Percentiles rank a stretch among this genome's conserved stretches.
These are phyloP conservation scores for Nothobranchius furzeri DNA, from an alignment of 2,113 vertebrate species.

Conservation along the genomic window DNA sequence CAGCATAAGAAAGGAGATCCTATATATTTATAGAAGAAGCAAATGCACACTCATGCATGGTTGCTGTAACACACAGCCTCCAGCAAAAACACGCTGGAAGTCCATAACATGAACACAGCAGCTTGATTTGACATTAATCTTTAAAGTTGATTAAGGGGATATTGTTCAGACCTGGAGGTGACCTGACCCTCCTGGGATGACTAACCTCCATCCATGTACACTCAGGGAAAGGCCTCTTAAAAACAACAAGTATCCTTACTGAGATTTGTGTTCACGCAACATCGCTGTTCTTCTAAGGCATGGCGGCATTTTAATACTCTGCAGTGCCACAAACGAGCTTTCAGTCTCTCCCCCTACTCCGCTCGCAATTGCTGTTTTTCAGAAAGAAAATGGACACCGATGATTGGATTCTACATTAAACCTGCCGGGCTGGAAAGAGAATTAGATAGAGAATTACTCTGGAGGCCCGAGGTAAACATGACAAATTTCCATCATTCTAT, in stretches of 20 bases:
- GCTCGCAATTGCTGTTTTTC: constrained; percentile 17
- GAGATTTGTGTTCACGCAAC: constrained; percentile 40
- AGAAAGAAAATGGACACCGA: constrained; percentile 46
- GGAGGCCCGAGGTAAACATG: constrained; percentile 47
- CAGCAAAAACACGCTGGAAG: constrained; percentile 35
- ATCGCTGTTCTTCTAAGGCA: constrained; percentile 22
- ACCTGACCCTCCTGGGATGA: constrained; percentile 39
- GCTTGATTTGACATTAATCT: constrained; percentile 68
- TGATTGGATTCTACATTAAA: constrained; percentile 61
- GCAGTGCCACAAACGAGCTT: constrained; percentile 7
- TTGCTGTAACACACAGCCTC: constrained; percentile 15
- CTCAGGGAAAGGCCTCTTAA: constrained; percentile 28
- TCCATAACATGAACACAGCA: constrained; percentile 44
- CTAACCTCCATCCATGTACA: constrained; percentile 33
- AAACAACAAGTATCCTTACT: constrained; percentile 42
- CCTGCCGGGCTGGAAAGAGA: constrained; percentile 47
- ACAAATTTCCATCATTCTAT: constrained; percentile 34
- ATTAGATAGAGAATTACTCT: constrained; percentile 50
- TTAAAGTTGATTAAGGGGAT: constrained; percentile 62
- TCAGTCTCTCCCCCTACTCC: background rate
- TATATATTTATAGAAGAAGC: background rate
- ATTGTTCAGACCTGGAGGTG: constrained; percentile 44
- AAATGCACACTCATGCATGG: constrained; percentile 11
- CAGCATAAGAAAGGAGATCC: too few relatives aligned
- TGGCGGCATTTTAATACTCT: constrained; percentile 23